Conservation (phyloP, 2,113 vertebrate species). For the Periophthalmus modestus region DNA sequence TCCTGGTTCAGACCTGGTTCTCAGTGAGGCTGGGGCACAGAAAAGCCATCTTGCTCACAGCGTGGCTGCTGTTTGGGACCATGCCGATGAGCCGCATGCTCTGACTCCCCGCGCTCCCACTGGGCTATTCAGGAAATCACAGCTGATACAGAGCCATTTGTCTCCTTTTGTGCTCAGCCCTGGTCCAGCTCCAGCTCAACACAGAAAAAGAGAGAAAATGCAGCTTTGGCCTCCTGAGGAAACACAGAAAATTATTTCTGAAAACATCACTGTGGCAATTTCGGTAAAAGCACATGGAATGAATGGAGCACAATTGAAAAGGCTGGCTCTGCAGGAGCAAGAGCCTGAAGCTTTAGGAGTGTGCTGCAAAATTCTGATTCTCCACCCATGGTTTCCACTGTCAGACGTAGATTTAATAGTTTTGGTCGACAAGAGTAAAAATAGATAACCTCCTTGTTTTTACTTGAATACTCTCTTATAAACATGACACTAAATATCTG, state of each 20-base stretch:
- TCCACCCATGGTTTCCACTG: slow-evolving; percentile 55
- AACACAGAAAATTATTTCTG: slow-evolving; percentile 71
- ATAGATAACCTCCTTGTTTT: slow-evolving; percentile 27
- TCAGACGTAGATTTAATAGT: slow-evolving; percentile 59
- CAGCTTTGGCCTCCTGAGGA: slow-evolving; percentile 35
- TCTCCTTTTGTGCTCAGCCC: slow-evolving; percentile 66
- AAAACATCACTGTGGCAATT: slow-evolving; percentile 65
- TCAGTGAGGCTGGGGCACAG: slow-evolving; percentile 70
- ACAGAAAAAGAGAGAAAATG: slow-evolving; percentile 10
- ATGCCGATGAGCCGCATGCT: slow-evolving; percentile 57
- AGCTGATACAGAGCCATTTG: slow-evolving; percentile 69
- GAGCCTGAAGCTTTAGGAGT: slow-evolving; percentile 59
- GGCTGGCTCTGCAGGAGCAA: slow-evolving; percentile 47
- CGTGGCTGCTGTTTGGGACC: slow-evolving; percentile 70
- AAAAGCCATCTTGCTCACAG: slow-evolving; percentile 81
- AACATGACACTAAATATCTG: not conserved
- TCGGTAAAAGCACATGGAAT: slow-evolving; percentile 61
- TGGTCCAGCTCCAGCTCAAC: slow-evolving; percentile 34
- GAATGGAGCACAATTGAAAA: slow-evolving; percentile 67
- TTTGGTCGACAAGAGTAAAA: slow-evolving; percentile 46
- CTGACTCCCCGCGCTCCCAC: slow-evolving; percentile 66
- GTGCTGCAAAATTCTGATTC: slow-evolving; percentile 61
- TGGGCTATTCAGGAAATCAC: slow-evolving; percentile 76
- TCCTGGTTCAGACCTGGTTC: slow-evolving; percentile 66
- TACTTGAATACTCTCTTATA: not conserved